Conservation (phyloP, 2,888 invertebrate genomes). For the Heliconius hortense region DNA sequence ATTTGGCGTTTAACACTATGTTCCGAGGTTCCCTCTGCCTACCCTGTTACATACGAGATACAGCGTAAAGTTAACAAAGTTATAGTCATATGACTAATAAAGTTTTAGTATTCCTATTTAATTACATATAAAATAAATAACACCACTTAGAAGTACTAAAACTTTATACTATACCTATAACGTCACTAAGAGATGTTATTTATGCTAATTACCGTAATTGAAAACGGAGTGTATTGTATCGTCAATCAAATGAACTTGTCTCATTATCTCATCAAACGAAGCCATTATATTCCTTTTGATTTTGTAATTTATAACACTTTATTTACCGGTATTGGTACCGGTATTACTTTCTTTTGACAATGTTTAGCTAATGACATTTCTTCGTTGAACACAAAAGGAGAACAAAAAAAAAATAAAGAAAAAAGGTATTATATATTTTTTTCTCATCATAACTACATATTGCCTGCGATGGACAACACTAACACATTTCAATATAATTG, state of each 20-base stretch:
- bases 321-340: not conserved
- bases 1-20: no score
- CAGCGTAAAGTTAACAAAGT: no score
- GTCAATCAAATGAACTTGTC: slow-evolving; percentile 63
- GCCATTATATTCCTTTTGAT: slow-evolving; percentile 44
- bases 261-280: slow-evolving; percentile 61
- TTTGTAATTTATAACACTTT: slow-evolving; percentile 7
- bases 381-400: no score
- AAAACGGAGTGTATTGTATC: slow-evolving; percentile 68
- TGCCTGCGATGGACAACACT: not conserved
- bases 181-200: not conserved
- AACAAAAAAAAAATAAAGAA: not conserved
- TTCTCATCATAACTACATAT: not conserved
- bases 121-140: not conserved
- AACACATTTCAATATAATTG: slow-evolving; percentile 29
- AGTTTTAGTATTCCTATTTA: not conserved
- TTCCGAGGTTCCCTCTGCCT: no score
- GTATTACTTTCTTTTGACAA: not conserved
- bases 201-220: slow-evolving; percentile 53
- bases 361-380: not conserved
- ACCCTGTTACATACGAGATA: no score
- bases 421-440: not conserved
- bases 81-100: not conserved
- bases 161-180: not conserved
- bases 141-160: no score